A percentile compares a stretch with the other conserved stretches of the same genome.
phyloP scores from a whole-genome alignment of 2,888 invertebrate species.

The Eilema caniola region DNA sequence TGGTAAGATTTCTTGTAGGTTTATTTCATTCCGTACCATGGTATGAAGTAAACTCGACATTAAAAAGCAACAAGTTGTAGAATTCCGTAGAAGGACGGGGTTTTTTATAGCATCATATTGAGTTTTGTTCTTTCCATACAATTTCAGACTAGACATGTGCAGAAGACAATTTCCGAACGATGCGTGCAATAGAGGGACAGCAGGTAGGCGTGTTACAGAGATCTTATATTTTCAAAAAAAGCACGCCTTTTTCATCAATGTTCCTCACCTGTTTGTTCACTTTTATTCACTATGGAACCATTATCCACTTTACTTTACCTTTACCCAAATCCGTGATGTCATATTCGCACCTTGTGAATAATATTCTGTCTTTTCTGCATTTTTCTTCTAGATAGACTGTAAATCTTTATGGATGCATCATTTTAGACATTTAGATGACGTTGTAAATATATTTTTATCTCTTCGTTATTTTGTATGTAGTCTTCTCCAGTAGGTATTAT shows the following conservation, averaged over 20 bases:
- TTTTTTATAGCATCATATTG: conserved; percentile 59
- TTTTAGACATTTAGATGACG: conserved; percentile 40
- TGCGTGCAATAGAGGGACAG: conserved; percentile 99
- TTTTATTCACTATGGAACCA: conserved; percentile 69
- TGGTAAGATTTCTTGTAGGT: conserved; percentile 26
- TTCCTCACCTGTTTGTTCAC: conserved; percentile 75
- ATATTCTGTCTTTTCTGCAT: conserved; percentile 78
- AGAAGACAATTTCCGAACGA: conserved; percentile 97
- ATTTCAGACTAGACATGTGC: conserved; percentile 99
- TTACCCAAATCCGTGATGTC: conserved; percentile 69
- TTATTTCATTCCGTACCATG: conserved; percentile 51
- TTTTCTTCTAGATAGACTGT: conserved; percentile 64
- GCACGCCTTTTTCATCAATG: conserved; percentile 81
- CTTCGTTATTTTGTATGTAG: conserved; percentile 52
- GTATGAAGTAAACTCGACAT: conserved; percentile 39
- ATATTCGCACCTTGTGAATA: conserved; percentile 85
- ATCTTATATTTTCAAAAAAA: conserved; percentile 68
- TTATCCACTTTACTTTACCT: conserved; percentile 65
- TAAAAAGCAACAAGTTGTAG: conserved; percentile 36
- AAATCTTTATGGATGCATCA: conserved; percentile 47
- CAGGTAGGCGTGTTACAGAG: conserved; percentile 92
- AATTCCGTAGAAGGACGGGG: conserved; percentile 37
- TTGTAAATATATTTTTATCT: conserved; percentile 48
- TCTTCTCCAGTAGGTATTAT: conserved; percentile 44
- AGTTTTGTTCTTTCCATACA: conserved; percentile 85